Evolutionary conservation across 2,113 vertebrate genomes (phyloP).

Genomic region (Malurus alboscapulatus): DNA sequence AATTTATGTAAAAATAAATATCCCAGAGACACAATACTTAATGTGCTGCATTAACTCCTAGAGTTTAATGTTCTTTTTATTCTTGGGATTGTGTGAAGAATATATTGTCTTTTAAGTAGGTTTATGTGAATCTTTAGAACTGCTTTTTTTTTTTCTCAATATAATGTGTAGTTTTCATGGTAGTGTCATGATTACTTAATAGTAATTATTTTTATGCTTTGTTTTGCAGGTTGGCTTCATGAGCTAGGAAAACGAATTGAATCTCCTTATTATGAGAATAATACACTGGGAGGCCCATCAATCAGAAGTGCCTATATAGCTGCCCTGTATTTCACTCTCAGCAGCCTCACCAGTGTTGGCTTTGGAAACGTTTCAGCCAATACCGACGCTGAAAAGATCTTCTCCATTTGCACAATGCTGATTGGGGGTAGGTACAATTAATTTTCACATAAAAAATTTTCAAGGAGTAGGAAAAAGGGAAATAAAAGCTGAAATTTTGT

Average conservation of each 20-base stretch:
- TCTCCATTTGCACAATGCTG: constrained; percentile 97
- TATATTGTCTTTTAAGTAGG: neutral
- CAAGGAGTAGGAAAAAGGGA: neutral
- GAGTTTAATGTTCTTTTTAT: neutral
- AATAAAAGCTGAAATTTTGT: neutral
- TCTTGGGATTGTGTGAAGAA: neutral
- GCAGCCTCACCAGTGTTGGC: constrained; percentile 97
- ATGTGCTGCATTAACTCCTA: neutral
- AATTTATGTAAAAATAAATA: neutral
- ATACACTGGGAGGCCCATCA: constrained; percentile 82
- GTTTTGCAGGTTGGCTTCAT: constrained; percentile 90
- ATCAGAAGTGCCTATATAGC: constrained; percentile 94
- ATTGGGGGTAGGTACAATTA: constrained; percentile 84
- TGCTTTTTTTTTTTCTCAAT: neutral
- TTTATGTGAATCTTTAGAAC: neutral
- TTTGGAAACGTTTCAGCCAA: constrained; percentile 98
- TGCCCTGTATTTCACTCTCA: constrained; percentile 95
- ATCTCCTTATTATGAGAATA: constrained; percentile 85
- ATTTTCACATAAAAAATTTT: fast-evolving
- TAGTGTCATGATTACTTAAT: neutral
- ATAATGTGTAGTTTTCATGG: neutral
- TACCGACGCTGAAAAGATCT: constrained; percentile 95
- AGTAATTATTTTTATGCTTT: neutral
- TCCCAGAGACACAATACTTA: neutral
- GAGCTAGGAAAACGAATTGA: constrained; percentile 94